These are phyloP conservation scores for Euglossa dilemma DNA, from an alignment of 1,140 invertebrate genomes.

Conservation along the genomic window DNA sequence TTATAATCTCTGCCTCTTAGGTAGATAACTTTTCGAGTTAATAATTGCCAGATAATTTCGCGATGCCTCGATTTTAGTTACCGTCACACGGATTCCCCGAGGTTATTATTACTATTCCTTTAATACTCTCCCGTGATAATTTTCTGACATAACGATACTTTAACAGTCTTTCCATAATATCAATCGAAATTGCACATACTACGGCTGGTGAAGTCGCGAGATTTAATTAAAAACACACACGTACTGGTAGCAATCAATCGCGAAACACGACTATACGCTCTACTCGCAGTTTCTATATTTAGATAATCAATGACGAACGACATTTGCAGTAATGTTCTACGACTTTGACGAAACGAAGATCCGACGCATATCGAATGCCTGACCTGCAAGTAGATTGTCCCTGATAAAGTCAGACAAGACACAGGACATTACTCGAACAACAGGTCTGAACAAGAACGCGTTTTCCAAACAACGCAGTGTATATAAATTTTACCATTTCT, in stretches of 20 bases:
- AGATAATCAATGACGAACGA: conserved; percentile 68
- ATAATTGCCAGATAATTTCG: no score
- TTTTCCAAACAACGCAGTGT: background rate
- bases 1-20: background rate
- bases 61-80: no score
- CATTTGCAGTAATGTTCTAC: conserved; percentile 63
- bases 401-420: background rate
- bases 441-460: background rate
- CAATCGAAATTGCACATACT: background rate
- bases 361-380: background rate
- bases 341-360: conserved; percentile 30
- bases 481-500: background rate
- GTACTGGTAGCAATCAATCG: conserved; percentile 52
- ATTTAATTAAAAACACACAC: conserved; percentile 34
- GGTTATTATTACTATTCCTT: no score
- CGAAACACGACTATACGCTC: conserved; percentile 46
- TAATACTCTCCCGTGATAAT: background rate
- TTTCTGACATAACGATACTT: background rate
- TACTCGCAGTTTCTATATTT: conserved; percentile 65
- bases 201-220: background rate
- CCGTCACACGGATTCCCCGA: no score
- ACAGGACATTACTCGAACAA: background rate
- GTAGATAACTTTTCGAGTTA: no score
- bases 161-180: background rate
- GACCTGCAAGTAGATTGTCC: conserved; percentile 10